A percentile compares a stretch with the other conserved stretches of the same genome.
Evolutionary conservation across 2,888 invertebrate genomes (phyloP).

Genomic region (Leptarthrus brevirostris): DNA sequence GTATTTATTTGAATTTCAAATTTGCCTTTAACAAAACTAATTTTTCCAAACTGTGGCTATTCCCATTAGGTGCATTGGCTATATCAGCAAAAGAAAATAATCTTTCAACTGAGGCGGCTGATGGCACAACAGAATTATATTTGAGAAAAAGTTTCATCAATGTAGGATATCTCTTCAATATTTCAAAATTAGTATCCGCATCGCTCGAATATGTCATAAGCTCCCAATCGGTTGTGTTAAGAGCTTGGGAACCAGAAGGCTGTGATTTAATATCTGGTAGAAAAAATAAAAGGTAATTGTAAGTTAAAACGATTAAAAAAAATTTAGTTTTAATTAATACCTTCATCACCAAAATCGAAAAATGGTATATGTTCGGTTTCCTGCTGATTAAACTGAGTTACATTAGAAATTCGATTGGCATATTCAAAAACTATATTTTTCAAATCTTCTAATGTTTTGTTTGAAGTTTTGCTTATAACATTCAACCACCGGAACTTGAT

Average conservation of each 20-base stretch:
- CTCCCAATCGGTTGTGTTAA: conserved; percentile 16
- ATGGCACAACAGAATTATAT: conserved; percentile 47
- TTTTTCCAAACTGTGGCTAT: conserved; percentile 46
- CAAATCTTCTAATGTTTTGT: conserved; percentile 7
- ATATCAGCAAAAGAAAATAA: conserved; percentile 42
- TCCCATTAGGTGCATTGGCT: conserved; percentile 9
- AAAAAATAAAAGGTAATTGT: too few relatives aligned
- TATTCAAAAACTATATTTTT: conserved; percentile 18
- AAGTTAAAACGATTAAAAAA: background rate
- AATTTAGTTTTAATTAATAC: background rate
- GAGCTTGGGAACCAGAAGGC: background rate
- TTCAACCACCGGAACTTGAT: conserved; percentile 52
- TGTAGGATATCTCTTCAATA: conserved; percentile 37
- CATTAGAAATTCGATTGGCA: background rate
- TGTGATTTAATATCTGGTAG: background rate
- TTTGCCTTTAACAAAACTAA: conserved; percentile 45
- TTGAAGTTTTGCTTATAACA: conserved; percentile 40
- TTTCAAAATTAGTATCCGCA: conserved; percentile 1
- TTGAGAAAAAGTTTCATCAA: conserved; percentile 43
- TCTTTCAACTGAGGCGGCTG: conserved; percentile 50
- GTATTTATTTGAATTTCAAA: background rate
- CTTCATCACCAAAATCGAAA: conserved; percentile 20
- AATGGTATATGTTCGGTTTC: conserved; percentile 5
- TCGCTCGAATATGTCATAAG: conserved; percentile 31
- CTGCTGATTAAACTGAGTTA: background rate